phyloP scores from a whole-genome alignment of 2,113 vertebrate genomes.

The Hippocampus comes region DNA sequence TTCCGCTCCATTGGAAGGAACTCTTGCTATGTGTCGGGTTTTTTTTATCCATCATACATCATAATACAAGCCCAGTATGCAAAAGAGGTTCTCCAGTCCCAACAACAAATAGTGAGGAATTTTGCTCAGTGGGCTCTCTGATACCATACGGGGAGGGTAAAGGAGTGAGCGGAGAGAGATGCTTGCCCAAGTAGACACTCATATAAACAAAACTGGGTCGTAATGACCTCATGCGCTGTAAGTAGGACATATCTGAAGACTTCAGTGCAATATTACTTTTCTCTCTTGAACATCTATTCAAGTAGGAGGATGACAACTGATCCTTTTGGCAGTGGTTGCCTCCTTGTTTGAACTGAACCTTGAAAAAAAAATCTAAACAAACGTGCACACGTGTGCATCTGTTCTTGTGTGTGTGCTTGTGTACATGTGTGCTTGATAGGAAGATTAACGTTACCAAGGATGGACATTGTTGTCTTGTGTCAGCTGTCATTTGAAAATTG shows the following conservation, averaged over 20 bases:
- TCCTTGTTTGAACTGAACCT: constrained; percentile 71
- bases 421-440: constrained; percentile 57
- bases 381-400: constrained; percentile 26
- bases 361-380: constrained; percentile 55
- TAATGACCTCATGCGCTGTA: constrained; percentile 75
- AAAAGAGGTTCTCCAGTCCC: constrained; percentile 67
- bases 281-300: constrained; percentile 44
- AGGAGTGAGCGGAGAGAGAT: constrained; percentile 40
- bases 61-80: constrained; percentile 71
- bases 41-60: constrained; percentile 70
- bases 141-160: constrained; percentile 49
- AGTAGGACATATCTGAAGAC: constrained; percentile 71
- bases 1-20: constrained; percentile 73
- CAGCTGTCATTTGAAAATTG: constrained; percentile 48
- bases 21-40: constrained; percentile 76
- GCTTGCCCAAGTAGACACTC: constrained; percentile 61
- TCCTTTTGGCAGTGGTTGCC: constrained; percentile 69
- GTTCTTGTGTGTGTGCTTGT: constrained; percentile 14
- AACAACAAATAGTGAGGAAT: constrained; percentile 68
- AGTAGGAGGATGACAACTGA: constrained; percentile 60
- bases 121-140: constrained; percentile 52
- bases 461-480: constrained; percentile 45
- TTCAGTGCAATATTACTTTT: constrained; percentile 47
- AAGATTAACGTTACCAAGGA: constrained; percentile 66
- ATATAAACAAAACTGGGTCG: constrained; percentile 75